These are phyloP conservation scores for Rhinella marina DNA, from an alignment of 2,797 vertebrate genomes.

Conservation along the genomic window DNA sequence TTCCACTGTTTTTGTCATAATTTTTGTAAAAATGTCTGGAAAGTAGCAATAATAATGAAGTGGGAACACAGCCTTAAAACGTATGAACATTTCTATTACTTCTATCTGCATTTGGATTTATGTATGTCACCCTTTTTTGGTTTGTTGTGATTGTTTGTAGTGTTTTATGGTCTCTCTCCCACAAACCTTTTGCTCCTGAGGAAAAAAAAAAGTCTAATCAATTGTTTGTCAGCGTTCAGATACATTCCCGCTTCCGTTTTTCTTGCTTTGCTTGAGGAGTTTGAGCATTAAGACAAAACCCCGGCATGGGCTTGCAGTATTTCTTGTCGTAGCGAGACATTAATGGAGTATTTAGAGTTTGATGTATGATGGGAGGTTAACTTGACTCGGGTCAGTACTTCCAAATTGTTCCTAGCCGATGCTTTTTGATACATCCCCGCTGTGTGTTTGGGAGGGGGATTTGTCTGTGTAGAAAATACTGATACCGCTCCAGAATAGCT, in stretches of 20 bases:
- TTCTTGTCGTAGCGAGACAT: conserved; percentile 33
- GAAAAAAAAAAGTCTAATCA: not conserved
- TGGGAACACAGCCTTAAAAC: not conserved
- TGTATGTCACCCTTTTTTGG: not conserved
- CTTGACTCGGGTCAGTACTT: conserved; percentile 44
- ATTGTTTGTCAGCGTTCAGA: not conserved
- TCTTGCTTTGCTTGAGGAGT: not conserved
- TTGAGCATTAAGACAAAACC: conserved; percentile 29
- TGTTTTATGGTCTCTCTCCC: not conserved
- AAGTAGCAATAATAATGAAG: too few relatives aligned
- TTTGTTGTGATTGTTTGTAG: not conserved
- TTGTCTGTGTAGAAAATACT: not conserved
- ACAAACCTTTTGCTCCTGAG: not conserved
- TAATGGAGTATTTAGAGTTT: conserved; percentile 45
- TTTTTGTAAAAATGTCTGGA: too few relatives aligned
- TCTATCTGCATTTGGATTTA: too few relatives aligned
- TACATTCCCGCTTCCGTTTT: not conserved
- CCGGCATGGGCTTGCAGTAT: conserved; percentile 15
- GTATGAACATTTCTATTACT: not conserved
- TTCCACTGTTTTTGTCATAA: too few relatives aligned
- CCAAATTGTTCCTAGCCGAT: conserved; percentile 34
- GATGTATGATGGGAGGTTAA: conserved; percentile 44
- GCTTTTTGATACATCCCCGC: conserved; percentile 23
- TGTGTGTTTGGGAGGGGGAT: conserved; percentile 20
- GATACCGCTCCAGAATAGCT: not conserved